These are phyloP conservation scores for Canis aureus DNA, from an alignment of 2,113 vertebrate genomes.

Conservation along the genomic window DNA sequence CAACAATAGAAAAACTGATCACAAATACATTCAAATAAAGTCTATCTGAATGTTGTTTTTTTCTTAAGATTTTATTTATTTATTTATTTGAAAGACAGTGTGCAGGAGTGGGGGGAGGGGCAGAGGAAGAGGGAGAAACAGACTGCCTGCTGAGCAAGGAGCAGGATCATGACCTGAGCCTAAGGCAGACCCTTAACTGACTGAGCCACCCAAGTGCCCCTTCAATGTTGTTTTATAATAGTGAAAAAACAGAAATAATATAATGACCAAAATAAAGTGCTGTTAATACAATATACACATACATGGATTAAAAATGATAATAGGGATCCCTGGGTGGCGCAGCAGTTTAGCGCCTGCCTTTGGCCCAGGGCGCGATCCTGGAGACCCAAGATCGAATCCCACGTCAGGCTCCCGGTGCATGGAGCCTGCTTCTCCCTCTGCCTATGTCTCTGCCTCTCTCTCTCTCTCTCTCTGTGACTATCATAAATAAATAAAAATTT, in stretches of 20 bases:
- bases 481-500: too few species aligned
- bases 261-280: neutral
- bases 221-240: neutral
- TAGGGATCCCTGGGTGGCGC: too few species aligned
- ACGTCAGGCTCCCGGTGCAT: too few species aligned
- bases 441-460: too few species aligned
- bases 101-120: too few species aligned
- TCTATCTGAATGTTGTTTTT: neutral
- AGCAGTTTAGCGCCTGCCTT: too few species aligned
- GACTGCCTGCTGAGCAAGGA: neutral
- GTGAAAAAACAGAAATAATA: neutral
- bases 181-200: neutral
- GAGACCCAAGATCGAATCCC: too few species aligned
- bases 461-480: too few species aligned
- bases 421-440: too few species aligned
- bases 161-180: neutral
- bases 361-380: too few species aligned
- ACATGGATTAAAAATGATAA: neutral
- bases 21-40: neutral
- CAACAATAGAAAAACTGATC: neutral
- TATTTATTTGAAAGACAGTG: neutral
- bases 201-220: neutral
- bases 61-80: neutral
- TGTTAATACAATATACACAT: neutral
- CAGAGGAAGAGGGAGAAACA: neutral